phyloP scores from a whole-genome alignment of 2,113 vertebrate genomes.

The Dicaeum eximium region DNA sequence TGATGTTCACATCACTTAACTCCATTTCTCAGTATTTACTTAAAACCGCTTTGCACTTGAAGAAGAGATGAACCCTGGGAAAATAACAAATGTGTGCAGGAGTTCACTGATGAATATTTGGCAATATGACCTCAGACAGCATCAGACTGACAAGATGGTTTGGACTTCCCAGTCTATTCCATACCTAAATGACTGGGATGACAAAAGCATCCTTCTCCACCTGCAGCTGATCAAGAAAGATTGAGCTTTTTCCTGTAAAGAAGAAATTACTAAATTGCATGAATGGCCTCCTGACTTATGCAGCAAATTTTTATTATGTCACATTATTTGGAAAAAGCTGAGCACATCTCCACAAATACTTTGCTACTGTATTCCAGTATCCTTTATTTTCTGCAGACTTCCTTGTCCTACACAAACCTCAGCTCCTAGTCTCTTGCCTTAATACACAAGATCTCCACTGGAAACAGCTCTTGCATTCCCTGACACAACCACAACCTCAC shows the following conservation, averaged over 20 bases:
- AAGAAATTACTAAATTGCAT: not conserved
- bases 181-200: not conserved
- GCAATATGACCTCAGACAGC: not conserved
- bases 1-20: not conserved
- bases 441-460: not conserved
- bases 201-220: not conserved
- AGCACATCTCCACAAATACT: not conserved
- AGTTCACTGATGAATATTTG: not conserved
- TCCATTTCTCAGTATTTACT: not conserved
- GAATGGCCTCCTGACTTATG: not conserved
- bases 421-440: not conserved
- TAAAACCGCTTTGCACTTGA: not conserved
- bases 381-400: not conserved
- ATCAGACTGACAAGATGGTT: not conserved
- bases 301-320: not conserved
- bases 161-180: not conserved
- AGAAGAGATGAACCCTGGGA: not conserved
- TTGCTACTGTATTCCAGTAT: not conserved
- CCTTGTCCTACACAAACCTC: not conserved
- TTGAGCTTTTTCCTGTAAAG: not conserved
- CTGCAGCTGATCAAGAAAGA: not conserved
- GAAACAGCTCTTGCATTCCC: not conserved
- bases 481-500: not conserved
- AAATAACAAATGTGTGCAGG: not conserved
- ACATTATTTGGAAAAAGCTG: not conserved